Conservation (phyloP, 2,797 vertebrate species). For the Kryptopterus vitreolus region DNA sequence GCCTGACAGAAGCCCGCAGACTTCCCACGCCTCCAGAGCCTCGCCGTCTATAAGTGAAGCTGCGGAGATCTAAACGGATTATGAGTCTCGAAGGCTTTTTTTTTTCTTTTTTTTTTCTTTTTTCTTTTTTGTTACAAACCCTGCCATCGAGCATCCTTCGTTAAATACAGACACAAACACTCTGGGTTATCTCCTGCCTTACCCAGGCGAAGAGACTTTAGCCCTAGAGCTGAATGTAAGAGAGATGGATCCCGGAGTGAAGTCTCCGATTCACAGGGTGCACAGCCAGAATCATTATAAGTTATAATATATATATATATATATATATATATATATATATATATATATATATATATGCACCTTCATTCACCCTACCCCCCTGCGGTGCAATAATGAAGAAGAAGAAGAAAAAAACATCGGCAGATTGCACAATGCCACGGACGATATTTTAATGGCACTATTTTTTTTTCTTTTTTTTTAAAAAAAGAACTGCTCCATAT, state of each 20-base stretch:
- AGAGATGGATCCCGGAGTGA: slow-evolving; percentile 43
- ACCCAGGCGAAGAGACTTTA: slow-evolving; percentile 43
- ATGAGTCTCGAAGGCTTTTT: slow-evolving; percentile 65
- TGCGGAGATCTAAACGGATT: slow-evolving; percentile 52
- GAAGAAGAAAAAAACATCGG: slow-evolving; percentile 63
- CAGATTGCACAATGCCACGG: slow-evolving; percentile 76
- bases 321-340: no score
- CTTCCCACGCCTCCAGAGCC: slow-evolving; percentile 43
- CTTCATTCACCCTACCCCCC: slow-evolving; percentile 38
- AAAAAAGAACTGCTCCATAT: slow-evolving; percentile 69
- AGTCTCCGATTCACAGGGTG: slow-evolving; percentile 35
- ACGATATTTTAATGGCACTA: slow-evolving; percentile 77
- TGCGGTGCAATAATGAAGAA: slow-evolving; percentile 53
- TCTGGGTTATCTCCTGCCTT: slow-evolving; percentile 47
- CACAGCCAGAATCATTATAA: slow-evolving; percentile 46
- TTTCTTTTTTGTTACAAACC: slow-evolving; percentile 42
- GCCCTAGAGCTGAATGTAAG: slow-evolving; percentile 50
- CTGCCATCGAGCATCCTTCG: slow-evolving; percentile 46
- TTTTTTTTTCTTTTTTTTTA: slow-evolving; percentile 63
- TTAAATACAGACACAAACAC: slow-evolving; percentile 48
- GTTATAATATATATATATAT: no score
- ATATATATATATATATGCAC: no score
- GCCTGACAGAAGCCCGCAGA: slow-evolving; percentile 67
- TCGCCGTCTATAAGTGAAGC: slow-evolving; percentile 52
- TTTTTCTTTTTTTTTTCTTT: no score